These are phyloP conservation scores for Cheilosia impressa DNA, from an alignment of 2,888 invertebrate species.

Conservation along the genomic window DNA sequence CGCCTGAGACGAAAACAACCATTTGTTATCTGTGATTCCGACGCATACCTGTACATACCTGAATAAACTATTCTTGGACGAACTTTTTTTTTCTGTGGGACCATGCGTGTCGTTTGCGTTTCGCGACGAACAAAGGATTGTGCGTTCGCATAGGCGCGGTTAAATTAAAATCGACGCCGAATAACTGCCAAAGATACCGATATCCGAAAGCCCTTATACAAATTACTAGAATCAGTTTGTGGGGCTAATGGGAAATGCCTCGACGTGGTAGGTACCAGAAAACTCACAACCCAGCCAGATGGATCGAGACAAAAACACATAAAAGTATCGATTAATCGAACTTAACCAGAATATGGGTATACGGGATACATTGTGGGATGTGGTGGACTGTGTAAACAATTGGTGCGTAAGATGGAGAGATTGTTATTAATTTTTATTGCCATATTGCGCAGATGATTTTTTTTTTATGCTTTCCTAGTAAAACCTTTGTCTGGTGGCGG, in stretches of 20 bases:
- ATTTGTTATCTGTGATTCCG: constrained; percentile 43
- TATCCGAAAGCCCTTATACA: background rate
- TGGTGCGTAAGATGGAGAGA: constrained; percentile 30
- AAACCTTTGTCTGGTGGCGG: constrained; percentile 18
- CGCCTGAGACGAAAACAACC: constrained; percentile 45
- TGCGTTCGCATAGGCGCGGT: constrained; percentile 13
- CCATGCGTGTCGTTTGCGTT: background rate
- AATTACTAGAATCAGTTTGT: background rate
- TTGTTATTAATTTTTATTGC: constrained; percentile 65
- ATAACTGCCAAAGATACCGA: background rate
- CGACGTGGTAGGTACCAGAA: constrained; percentile 8
- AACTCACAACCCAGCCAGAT: background rate
- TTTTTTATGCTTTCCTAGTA: constrained; percentile 50
- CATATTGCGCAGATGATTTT: constrained; percentile 39
- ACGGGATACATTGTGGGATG: constrained; percentile 31
- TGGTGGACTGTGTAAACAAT: constrained; percentile 30
- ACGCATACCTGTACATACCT: constrained; percentile 17
- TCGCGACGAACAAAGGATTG: constrained; percentile 5
- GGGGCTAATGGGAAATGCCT: background rate
- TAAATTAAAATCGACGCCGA: background rate
- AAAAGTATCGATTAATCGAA: constrained; percentile 51
- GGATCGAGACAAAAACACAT: background rate
- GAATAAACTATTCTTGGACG: constrained; percentile 25
- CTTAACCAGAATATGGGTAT: constrained; percentile 34
- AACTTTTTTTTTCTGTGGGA: background rate